These are phyloP conservation scores for Pelochelys cantorii DNA, from an alignment of 2,797 vertebrate species.

Conservation along the genomic window DNA sequence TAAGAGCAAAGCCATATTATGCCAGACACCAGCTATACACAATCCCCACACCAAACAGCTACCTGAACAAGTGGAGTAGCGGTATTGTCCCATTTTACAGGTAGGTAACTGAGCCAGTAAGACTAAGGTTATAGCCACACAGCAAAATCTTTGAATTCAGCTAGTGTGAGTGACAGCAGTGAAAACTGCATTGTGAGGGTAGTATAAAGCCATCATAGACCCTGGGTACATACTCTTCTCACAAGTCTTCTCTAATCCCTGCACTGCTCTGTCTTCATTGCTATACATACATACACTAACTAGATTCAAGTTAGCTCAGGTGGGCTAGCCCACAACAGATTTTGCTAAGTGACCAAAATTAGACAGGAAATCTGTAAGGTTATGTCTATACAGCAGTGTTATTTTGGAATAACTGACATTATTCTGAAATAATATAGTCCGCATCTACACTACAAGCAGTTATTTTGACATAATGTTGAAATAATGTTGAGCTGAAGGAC, in stretches of 20 bases:
- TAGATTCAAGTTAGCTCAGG: not conserved
- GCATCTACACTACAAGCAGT: too few species aligned
- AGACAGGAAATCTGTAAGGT: constrained; percentile 48
- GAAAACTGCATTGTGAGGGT: not conserved
- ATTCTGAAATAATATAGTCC: too few species aligned
- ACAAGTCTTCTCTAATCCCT: not conserved
- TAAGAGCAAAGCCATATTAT: not conserved
- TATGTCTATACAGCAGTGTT: too few species aligned
- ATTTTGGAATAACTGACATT: too few species aligned
- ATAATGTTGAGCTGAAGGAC: too few species aligned
- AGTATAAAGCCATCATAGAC: not conserved
- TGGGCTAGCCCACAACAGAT: not conserved
- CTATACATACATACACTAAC: not conserved
- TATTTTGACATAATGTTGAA: too few species aligned
- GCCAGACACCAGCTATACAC: not conserved
- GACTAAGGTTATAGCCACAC: not conserved
- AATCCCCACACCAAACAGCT: not conserved
- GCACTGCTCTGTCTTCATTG: not conserved
- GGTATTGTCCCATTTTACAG: constrained; percentile 20
- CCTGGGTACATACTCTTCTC: not conserved
- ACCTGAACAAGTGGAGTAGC: not conserved
- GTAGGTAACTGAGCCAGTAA: constrained; percentile 24
- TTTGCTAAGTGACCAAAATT: not conserved
- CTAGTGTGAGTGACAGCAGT: not conserved
- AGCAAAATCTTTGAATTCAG: not conserved